Base-by-base conservation (phyloP, 2,888 invertebrate species). In the Byasa hedistus region DNA sequence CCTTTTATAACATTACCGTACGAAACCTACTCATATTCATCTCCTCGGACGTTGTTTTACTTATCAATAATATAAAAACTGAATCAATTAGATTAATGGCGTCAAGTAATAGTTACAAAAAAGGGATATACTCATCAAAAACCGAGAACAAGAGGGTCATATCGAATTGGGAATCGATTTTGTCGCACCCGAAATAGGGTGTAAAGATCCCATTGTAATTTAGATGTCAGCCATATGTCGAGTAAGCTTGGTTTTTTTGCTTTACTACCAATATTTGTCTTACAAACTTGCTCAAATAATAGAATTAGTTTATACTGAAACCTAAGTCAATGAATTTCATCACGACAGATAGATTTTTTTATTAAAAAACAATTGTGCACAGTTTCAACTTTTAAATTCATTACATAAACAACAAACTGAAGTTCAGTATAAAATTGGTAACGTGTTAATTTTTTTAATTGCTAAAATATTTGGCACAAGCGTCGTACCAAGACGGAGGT, bases 161-260 rank as follows among this genome's bases (percentile, higher is more conserved):
- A 87, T 85, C 87, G 82, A 89, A 89, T 90, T 86, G 87, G 76
- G 77, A 89, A 91, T 90, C 89, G 89, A 91, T 90, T 89, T 89
- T 86, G 87, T 90, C 87, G 81, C 86, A 84, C 85, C 83, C 88
- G 83, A 84, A 86, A 86, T 89, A 82, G 91, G 91, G 91, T 90
- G 89, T 85, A 85, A 87, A 86, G 81, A 85, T 86, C 84, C 83
- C 80, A 88, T 89, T 89, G 85, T 89, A 83, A 85, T 85, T 86
- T 83, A 87, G 87, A 88, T 86, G 85, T 84, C 72, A 73, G 81
- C 89, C 89, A 89, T 90, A 90, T 91, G 91, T 85, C 85, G 82
- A 72, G 66, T 70, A 62, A 77, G 73, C 71, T 68, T 72, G 73
- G 72, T 77, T 73, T 74, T 78, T 76, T 76, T 76, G 73, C 72